These are phyloP conservation scores for Aphidoletes aphidimyza DNA, from an alignment of 2,888 invertebrate genomes.

Conservation along the genomic window DNA sequence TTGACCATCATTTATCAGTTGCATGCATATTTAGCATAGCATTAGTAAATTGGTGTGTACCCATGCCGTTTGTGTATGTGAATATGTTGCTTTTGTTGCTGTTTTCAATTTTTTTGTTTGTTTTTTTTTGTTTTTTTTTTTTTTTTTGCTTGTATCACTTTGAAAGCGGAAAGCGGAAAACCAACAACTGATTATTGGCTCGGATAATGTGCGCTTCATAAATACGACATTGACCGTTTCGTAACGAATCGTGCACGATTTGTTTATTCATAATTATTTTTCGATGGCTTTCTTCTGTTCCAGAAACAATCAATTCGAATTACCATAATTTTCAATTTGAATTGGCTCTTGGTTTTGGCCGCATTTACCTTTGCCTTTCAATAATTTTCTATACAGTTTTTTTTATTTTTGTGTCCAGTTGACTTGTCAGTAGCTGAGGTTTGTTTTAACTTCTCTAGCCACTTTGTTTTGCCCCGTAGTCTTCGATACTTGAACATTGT, in stretches of 20 bases:
- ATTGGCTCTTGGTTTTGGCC: background rate
- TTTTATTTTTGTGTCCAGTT: too few relatives aligned
- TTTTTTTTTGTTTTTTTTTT: background rate
- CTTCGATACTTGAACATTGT: too few relatives aligned
- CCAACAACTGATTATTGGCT: conserved; percentile 32
- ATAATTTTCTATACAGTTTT: background rate
- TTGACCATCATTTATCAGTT: conserved; percentile 3
- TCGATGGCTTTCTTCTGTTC: conserved; percentile 9
- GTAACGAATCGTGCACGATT: background rate
- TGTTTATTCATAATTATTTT: conserved; percentile 48
- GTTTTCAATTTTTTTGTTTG: background rate
- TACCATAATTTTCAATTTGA: background rate
- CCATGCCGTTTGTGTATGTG: background rate
- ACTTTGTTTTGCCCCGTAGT: too few relatives aligned
- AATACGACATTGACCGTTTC: conserved; percentile 32
- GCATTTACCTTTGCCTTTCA: background rate
- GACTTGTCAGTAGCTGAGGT: too few relatives aligned
- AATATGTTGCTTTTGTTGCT: background rate
- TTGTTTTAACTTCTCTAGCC: too few relatives aligned
- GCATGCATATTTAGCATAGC: conserved; percentile 38
- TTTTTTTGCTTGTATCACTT: background rate
- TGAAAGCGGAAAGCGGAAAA: conserved; percentile 4
- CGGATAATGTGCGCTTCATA: background rate
- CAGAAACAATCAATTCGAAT: conserved; percentile 28
- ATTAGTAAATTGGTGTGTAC: background rate